These are phyloP conservation scores for Hoplostethus atlanticus DNA, from an alignment of 2,797 vertebrate species.

Conservation along the genomic window DNA sequence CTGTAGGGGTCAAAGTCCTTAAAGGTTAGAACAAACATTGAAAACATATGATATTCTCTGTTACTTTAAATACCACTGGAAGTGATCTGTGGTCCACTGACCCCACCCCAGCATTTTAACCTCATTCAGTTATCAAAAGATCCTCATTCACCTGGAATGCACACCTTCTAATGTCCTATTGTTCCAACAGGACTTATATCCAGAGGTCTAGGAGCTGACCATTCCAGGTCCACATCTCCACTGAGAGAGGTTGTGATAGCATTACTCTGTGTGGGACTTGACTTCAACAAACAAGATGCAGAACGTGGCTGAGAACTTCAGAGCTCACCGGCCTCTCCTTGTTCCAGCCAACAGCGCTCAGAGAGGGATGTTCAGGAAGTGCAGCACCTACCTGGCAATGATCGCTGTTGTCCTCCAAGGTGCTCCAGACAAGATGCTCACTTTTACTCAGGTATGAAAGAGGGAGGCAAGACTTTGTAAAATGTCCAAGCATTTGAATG, in stretches of 20 bases:
- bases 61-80: no score
- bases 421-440: slow-evolving; percentile 78
- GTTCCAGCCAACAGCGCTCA: slow-evolving; percentile 1
- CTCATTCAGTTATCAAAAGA: no score
- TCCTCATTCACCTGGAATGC: slow-evolving; percentile 20
- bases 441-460: slow-evolving; percentile 69
- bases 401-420: slow-evolving; percentile 74
- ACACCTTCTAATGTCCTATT: slow-evolving; percentile 38
- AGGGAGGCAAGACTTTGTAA: background rate
- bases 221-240: background rate
- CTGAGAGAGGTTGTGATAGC: background rate
- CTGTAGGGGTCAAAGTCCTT: no score
- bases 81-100: no score
- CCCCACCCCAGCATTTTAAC: no score
- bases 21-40: no score
- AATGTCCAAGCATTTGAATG: background rate
- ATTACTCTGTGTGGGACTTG: background rate
- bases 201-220: background rate
- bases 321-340: slow-evolving; percentile 5
- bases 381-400: slow-evolving; percentile 74
- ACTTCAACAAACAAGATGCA: background rate
- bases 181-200: slow-evolving; percentile 29
- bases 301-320: slow-evolving; percentile 18
- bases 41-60: no score
- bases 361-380: slow-evolving; percentile 28